Evolutionary conservation across 2,888 invertebrate genomes (phyloP).

Genomic region (Liopterus haemorrhoidalis): DNA sequence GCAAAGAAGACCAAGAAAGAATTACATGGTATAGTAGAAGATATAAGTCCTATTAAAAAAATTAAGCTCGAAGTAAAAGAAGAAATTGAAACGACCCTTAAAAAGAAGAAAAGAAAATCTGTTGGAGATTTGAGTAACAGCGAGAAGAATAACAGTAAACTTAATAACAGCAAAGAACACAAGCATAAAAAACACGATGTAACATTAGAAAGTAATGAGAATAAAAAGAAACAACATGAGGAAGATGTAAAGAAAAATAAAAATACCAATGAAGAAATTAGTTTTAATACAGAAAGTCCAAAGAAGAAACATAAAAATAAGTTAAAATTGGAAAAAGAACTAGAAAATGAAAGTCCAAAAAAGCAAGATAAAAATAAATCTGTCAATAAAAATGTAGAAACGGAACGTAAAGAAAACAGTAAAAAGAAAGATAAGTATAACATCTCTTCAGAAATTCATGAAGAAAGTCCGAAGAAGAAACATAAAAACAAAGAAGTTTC

Average conservation of each 20-base stretch:
- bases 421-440: no score
- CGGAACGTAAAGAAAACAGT: neutral
- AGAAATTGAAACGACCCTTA: no score
- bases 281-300: no score
- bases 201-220: conserved; percentile 10
- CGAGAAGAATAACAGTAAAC: conserved; percentile 15
- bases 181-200: conserved; percentile 1
- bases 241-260: neutral
- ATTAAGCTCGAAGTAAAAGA: no score
- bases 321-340: neutral
- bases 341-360: conserved; percentile 1
- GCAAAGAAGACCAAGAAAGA: no score
- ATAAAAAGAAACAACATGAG: neutral
- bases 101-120: conserved; percentile 7
- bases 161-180: conserved; percentile 7
- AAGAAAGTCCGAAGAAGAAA: neutral
- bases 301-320: neutral
- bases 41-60: no score
- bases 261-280: no score
- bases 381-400: conserved; percentile 3
- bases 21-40: no score
- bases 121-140: conserved; percentile 1
- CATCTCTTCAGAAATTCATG: neutral
- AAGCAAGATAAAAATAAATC: conserved; percentile 6
- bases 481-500: no score